phyloP scores from a whole-genome alignment of 2,888 invertebrate species.

The Meloe dianella region DNA sequence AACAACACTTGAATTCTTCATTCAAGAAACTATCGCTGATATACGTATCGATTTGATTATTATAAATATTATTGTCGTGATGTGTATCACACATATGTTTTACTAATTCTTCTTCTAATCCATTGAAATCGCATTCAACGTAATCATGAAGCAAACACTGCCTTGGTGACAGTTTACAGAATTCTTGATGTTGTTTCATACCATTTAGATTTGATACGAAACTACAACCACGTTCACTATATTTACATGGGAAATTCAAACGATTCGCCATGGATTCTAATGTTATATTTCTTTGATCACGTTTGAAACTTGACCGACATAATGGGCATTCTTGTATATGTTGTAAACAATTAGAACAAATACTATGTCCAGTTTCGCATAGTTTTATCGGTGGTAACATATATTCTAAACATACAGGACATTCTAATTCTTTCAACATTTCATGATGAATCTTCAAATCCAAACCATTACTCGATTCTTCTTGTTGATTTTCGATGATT shows the following conservation, averaged over 20 bases:
- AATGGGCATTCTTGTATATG: constrained; percentile 46
- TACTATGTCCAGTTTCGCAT: constrained; percentile 52
- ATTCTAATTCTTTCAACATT: constrained; percentile 45
- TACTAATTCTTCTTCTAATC: constrained; percentile 38
- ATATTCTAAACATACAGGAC: constrained; percentile 53
- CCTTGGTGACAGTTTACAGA: constrained; percentile 38
- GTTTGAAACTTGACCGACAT: constrained; percentile 43
- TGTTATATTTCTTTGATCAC: constrained; percentile 48
- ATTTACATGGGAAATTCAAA: constrained; percentile 51
- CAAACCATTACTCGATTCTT: constrained; percentile 5
- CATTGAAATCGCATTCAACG: constrained; percentile 31
- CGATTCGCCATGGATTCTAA: constrained; percentile 48
- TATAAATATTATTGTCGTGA: constrained; percentile 47
- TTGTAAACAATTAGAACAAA: constrained; percentile 48
- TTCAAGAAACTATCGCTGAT: constrained; percentile 34
- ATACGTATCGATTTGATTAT: constrained; percentile 35
- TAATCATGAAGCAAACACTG: constrained; percentile 42
- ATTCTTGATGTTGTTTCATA: constrained; percentile 42
- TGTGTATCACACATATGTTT: constrained; percentile 63
- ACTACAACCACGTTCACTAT: constrained; percentile 43
- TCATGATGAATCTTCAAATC: constrained; percentile 1
- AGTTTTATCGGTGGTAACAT: constrained; percentile 54
- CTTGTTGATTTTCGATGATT: constrained; percentile 22
- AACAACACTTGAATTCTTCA: constrained; percentile 38
- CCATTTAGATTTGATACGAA: constrained; percentile 38